Percentiles rank a stretch among this genome's conserved stretches.
Conservation (phyloP, 1,140 invertebrate genomes). For the Zophobas morio region DNA sequence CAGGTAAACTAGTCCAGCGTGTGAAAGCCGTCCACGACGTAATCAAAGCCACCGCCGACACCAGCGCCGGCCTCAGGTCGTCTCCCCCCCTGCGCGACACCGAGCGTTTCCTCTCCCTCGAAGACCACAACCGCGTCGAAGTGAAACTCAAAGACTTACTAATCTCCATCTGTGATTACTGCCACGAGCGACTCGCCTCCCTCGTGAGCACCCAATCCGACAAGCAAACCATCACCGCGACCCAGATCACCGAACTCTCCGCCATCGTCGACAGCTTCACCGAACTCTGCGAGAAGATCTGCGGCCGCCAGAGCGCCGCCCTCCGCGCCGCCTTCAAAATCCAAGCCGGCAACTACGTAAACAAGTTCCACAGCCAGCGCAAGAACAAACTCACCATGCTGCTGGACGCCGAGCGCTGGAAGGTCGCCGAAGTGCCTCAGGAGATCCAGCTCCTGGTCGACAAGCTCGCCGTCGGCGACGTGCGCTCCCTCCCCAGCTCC, state of each 20-base stretch:
- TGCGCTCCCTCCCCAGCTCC: conserved; percentile 62
- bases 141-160: conserved; percentile 84
- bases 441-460: conserved; percentile 91
- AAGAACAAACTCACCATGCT: conserved; percentile 88
- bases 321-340: conserved; percentile 88
- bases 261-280: conserved; percentile 86
- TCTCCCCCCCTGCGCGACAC: conserved; percentile 13
- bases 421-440: conserved; percentile 89
- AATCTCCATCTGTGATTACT: conserved; percentile 88
- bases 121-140: conserved; percentile 79
- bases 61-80: conserved; percentile 70
- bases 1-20: conserved; percentile 72
- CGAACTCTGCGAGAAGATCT: conserved; percentile 82
- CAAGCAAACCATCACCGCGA: conserved; percentile 76
- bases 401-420: conserved; percentile 95
- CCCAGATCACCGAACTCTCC: conserved; percentile 85
- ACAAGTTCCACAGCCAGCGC: conserved; percentile 90
- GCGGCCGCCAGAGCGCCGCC: conserved; percentile 84
- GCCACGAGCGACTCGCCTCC: conserved; percentile 91
- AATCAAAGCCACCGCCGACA: conserved; percentile 76
- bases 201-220: conserved; percentile 85
- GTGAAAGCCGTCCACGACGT: conserved; percentile 82
- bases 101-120: conserved; percentile 79
- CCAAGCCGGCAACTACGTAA: conserved; percentile 91
- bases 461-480: conserved; percentile 73